Base-by-base conservation (phyloP, 2,113 vertebrate species). In the Ictalurus punctatus region DNA sequence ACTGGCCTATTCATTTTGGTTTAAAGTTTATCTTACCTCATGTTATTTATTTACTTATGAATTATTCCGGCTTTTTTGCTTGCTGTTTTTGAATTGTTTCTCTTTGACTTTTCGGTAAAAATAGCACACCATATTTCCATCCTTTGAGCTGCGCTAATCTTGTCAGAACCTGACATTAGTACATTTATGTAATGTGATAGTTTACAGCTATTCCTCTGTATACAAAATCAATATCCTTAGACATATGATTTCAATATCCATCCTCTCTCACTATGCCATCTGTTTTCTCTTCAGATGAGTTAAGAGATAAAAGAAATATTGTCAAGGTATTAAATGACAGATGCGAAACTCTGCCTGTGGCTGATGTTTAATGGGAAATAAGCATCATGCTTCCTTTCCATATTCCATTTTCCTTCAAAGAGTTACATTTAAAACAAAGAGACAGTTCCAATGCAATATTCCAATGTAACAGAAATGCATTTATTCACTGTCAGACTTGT, bases 401-500 rank as follows among this genome's bases (percentile, higher is more conserved):
- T 2, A 91, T 86, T 73, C 67, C 84, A 73, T 89, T 90, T 82
- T 30, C 13, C 44, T 88, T 16, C 82, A 3, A 91, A 74, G 37
- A n/a, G 69, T 69, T 83, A 74, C 69, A 87, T 90, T 52, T 83
- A 27, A 90, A 91, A 56, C 59, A 92, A 90, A 90, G 83, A 71
- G 87, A 88, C 89, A 92, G 58, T 71, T 30, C 9, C 48, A 52
- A 27, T 65, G 78, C 87, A 92, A 90, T 83, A 63, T 83, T 88
- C 90, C 84, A 80, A 84, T 89, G 80, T 92, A 91, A 92, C 82
- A 91, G 58, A 69, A 92, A 88, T 63, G 90, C 61, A 92, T 93
- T 93, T 94, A 92, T 94, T 93, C 91, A 92, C 84, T 93, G 86
- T 92, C 90, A 91, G 81, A 25, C 58, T 83, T 63, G 81, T 63